Evolutionary conservation across 2,888 invertebrate genomes (phyloP).

Genomic region (Reticulitermes lucifugus): DNA sequence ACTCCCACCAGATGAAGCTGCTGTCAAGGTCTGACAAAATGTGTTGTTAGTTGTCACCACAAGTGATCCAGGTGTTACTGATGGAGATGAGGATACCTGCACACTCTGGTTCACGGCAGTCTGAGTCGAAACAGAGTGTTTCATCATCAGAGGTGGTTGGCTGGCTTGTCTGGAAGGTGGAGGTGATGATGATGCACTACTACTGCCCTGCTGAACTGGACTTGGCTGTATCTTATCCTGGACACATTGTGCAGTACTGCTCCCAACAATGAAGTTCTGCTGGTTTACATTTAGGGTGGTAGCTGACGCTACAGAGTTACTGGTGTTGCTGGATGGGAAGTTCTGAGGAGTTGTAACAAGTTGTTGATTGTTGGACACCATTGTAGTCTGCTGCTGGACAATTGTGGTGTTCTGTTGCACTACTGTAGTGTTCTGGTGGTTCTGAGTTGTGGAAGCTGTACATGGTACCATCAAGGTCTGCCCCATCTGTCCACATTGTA

Average conservation of each 20-base stretch:
- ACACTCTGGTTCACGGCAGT: conserved; percentile 69
- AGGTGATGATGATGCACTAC: conserved; percentile 45
- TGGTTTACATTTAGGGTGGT: conserved; percentile 45
- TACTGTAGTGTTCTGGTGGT: conserved; percentile 72
- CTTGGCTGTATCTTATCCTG: conserved; percentile 42
- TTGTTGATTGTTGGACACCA: conserved; percentile 76
- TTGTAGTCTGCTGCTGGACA: conserved; percentile 83
- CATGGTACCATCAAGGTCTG: conserved; percentile 80
- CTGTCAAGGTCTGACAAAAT: conserved; percentile 61
- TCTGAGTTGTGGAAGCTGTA: conserved; percentile 61
- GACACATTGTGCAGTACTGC: conserved; percentile 15
- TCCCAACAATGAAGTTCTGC: conserved; percentile 45
- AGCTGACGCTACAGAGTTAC: conserved; percentile 19
- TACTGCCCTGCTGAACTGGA: conserved; percentile 29
- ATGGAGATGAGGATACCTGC: conserved; percentile 56
- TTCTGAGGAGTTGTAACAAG: conserved; percentile 55
- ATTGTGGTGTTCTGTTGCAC: conserved; percentile 89
- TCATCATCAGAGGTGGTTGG: conserved; percentile 57
- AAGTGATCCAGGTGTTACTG: conserved; percentile 62
- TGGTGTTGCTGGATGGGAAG: conserved; percentile 17
- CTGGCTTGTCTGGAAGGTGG: conserved; percentile 58
- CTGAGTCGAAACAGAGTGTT: conserved; percentile 82
- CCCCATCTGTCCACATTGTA: conserved; percentile 77
- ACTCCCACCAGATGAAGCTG: conserved; percentile 67
- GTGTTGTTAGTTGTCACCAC: conserved; percentile 56